Conservation (phyloP, 2,797 vertebrate species). For the Pseudochaenichthys georgianus region DNA sequence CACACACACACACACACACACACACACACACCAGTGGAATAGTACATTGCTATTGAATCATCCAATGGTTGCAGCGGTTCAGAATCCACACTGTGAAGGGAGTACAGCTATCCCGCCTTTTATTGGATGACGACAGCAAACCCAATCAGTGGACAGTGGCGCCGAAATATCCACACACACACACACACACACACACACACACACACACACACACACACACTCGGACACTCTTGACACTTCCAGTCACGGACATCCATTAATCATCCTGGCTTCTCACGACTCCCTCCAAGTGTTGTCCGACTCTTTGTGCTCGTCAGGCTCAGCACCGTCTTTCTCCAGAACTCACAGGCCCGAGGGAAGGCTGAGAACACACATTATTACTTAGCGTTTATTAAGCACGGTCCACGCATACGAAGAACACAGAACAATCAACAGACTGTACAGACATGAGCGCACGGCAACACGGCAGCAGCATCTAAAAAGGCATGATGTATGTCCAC, state of each 20-base stretch:
- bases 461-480: neutral
- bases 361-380: neutral
- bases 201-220: constrained; percentile 9
- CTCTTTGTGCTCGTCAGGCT: constrained; percentile 20
- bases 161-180: constrained; percentile 28
- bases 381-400: too few species aligned
- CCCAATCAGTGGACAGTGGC: constrained; percentile 8
- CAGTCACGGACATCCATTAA: constrained; percentile 40
- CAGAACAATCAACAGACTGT: too few species aligned
- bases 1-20: neutral
- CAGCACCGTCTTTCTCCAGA: constrained; percentile 4
- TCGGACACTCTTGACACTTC: constrained; percentile 9
- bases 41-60: neutral
- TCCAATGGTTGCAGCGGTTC: neutral
- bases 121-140: constrained; percentile 30
- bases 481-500: neutral
- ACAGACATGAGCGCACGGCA: neutral
- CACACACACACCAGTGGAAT: neutral
- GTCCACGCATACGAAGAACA: too few species aligned
- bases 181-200: too few species aligned
- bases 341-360: neutral
- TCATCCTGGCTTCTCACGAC: constrained; percentile 46
- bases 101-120: constrained; percentile 12
- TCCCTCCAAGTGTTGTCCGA: constrained; percentile 27
- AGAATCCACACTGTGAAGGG: neutral